phyloP scores from a whole-genome alignment of 2,797 vertebrate species.

The Pangasius mekongensis region DNA sequence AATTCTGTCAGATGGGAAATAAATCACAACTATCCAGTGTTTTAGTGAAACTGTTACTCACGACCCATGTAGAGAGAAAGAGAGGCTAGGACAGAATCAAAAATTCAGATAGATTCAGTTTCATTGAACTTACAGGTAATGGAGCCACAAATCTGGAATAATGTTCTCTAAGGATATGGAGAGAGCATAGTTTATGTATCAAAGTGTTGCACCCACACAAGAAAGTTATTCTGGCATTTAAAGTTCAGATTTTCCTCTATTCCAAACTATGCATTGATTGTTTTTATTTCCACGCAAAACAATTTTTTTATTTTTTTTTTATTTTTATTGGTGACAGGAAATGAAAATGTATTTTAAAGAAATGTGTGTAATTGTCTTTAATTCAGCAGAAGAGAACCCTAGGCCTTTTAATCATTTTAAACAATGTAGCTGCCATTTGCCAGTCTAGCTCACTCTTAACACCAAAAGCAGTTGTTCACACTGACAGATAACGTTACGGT shows the following conservation, averaged over 20 bases:
- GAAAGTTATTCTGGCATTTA: neutral
- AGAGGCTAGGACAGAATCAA: neutral
- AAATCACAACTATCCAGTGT: neutral
- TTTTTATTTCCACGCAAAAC: neutral
- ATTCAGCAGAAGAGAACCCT: neutral
- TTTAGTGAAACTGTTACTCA: neutral
- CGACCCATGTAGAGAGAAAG: neutral
- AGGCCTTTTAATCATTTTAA: neutral
- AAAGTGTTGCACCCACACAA: neutral
- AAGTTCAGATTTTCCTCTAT: neutral
- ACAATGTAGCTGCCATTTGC: neutral
- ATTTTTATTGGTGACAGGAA: no score
- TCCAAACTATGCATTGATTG: neutral
- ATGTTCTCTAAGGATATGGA: neutral
- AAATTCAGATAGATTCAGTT: no score
- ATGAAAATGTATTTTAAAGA: neutral
- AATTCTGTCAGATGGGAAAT: slow-evolving; percentile 10
- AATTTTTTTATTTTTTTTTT: no score
- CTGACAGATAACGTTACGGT: slow-evolving; percentile 14
- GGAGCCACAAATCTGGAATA: neutral
- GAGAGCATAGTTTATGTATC: neutral
- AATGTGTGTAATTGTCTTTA: neutral
- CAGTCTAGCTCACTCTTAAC: neutral
- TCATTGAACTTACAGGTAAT: neutral
- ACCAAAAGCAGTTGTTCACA: slow-evolving; percentile 2